Base-by-base conservation (phyloP, 1,140 invertebrate species). In the Coenobita brevimanus region DNA sequence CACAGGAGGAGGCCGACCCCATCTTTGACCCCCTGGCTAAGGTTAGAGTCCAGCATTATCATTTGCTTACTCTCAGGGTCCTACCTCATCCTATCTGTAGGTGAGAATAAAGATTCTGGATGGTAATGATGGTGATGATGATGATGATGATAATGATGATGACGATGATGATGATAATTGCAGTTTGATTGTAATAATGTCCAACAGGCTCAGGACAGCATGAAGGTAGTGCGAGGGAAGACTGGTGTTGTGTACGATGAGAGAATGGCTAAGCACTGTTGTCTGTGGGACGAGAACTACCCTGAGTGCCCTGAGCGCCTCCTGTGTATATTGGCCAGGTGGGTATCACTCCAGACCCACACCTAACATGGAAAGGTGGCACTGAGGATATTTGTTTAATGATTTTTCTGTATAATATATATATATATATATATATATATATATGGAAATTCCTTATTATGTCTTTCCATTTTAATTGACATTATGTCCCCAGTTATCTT, bases 231-330 rank as follows among this genome's bases (percentile, higher is more conserved):
- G 17, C 91, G 93, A 13, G 85, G 85, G 0, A 87, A n/a, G 67
- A 98, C 97, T 1, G 97, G 96, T 0, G 92, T 98, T 2, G 94
- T 97, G 62, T 97, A 95, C 91, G 96, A 98, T 92, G 93, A 94
- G 73, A 93, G 94, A 1, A 97, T 98, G 96, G 91, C 93, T 0
- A 94, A 96, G 78, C 97, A 98, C 91, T 91, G 92, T 24, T 98
- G 96, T 92, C 92, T 96, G 0, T 98, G 97, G 97, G 97, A 98
- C 93, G 90, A 93, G 4, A 94, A 95, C 76, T 96, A 98, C 93
- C 96, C 96, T 2, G 97, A 99, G 92, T 94, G 94, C 91, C 97
- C 97, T 0, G 94, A 95, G 79, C 94, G 97, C 91, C 95, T 97
- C 67, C 94, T 93, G 6, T 92, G 93, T 82, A 93, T 96, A 60